phyloP scores from a whole-genome alignment of 2,888 invertebrate genomes.

The Zygothrica quintamaculata region DNA sequence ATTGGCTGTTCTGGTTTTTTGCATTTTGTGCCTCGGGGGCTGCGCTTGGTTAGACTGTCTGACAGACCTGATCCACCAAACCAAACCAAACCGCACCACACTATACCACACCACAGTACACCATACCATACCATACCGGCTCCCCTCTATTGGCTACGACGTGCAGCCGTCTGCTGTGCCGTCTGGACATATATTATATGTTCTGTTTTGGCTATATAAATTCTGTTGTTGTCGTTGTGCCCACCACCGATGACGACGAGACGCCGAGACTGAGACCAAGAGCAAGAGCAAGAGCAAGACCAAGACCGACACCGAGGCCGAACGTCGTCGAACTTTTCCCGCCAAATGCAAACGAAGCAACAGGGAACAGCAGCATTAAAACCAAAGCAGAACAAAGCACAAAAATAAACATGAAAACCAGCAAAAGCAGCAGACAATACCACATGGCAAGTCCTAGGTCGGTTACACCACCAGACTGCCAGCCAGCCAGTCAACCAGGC shows the following conservation, averaged over 20 bases:
- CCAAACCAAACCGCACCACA: too few relatives aligned
- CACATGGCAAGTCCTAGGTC: slow-evolving; percentile 83
- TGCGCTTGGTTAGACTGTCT: slow-evolving; percentile 47
- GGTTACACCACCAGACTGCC: slow-evolving; percentile 74
- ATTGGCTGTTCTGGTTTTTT: slow-evolving; percentile 66
- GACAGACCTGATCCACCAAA: slow-evolving; percentile 8
- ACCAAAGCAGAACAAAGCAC: slow-evolving; percentile 27
- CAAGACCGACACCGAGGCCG: slow-evolving; percentile 2
- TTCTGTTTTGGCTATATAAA: slow-evolving; percentile 73
- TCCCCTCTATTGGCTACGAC: background rate
- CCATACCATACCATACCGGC: slow-evolving; percentile 2
- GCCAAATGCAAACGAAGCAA: slow-evolving; percentile 70
- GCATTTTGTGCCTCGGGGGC: slow-evolving; percentile 61
- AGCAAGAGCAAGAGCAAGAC: background rate
- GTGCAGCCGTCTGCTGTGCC: slow-evolving; percentile 24
- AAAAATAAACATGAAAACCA: slow-evolving; percentile 30
- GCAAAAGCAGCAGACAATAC: slow-evolving; percentile 73
- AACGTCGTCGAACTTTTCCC: slow-evolving; percentile 67
- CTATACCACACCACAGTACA: background rate
- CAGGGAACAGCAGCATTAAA: slow-evolving; percentile 35
- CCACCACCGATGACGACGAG: slow-evolving; percentile 53
- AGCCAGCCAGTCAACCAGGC: too few relatives aligned
- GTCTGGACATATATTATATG: slow-evolving; percentile 54
- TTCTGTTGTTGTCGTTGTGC: slow-evolving; percentile 51
- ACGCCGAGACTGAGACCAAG: slow-evolving; percentile 22